A percentile compares a stretch with the other conserved stretches of the same genome.
phyloP scores from a whole-genome alignment of 2,113 vertebrate species.

The Saiga tatarica region DNA sequence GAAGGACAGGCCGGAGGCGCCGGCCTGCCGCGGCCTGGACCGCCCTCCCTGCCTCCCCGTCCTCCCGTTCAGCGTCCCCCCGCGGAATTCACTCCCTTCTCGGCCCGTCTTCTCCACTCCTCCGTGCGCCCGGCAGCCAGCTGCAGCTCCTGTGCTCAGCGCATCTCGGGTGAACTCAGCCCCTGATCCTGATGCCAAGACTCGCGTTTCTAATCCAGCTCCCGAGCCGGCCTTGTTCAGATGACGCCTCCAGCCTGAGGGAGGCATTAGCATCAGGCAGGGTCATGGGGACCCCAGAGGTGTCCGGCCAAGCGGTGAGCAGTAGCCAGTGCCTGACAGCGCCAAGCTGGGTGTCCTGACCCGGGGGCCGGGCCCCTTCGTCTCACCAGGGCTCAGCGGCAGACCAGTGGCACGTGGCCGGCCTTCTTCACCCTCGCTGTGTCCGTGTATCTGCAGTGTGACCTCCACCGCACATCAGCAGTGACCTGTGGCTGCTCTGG shows the following conservation, averaged over 20 bases:
- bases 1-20: not conserved
- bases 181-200: not conserved
- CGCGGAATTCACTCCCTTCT: fast-evolving
- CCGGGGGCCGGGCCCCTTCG: fast-evolving
- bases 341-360: fast-evolving
- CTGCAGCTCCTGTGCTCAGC: not conserved
- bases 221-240: fast-evolving
- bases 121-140: fast-evolving
- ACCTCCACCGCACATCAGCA: fast-evolving
- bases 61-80: fast-evolving
- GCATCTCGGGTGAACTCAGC: not conserved
- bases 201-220: not conserved
- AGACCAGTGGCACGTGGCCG: fast-evolving
- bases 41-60: not conserved
- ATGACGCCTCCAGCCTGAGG: not conserved
- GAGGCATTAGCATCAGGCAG: not conserved
- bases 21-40: not conserved
- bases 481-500: not conserved
- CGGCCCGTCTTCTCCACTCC: not conserved
- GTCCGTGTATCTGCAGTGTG: fast-evolving
- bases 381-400: fast-evolving
- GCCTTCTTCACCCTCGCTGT: not conserved
- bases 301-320: fast-evolving
- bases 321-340: fast-evolving
- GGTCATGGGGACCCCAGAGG: too few species aligned